Percentiles rank a stretch among this genome's conserved stretches.
Conservation (phyloP, 2,113 vertebrate genomes). For the Ginglymostoma cirratum region DNA sequence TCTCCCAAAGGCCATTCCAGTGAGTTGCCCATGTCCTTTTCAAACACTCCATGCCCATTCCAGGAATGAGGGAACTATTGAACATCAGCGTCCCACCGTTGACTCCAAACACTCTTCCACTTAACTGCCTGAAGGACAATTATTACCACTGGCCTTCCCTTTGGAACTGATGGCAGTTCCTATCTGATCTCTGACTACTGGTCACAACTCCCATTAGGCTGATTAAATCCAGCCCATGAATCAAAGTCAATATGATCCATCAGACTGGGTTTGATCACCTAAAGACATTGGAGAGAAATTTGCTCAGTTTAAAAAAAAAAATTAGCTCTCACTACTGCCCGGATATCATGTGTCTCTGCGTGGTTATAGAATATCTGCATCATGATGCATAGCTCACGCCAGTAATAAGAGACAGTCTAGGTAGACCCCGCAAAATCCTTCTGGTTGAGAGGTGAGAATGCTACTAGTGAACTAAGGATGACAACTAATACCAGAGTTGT, state of each 20-base stretch:
- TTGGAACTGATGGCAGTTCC: no score
- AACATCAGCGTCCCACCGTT: no score
- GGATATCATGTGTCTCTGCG: background rate
- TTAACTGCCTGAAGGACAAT: no score
- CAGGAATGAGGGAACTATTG: no score
- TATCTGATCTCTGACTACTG: no score
- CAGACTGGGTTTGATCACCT: background rate
- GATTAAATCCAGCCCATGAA: background rate
- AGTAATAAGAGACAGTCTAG: background rate
- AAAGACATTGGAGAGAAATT: background rate
- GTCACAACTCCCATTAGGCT: no score
- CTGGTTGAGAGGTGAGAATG: background rate
- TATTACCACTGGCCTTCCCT: no score
- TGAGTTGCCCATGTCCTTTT: no score
- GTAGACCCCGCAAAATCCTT: background rate
- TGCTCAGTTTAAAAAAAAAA: background rate
- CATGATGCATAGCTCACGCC: background rate
- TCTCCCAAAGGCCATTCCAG: no score
- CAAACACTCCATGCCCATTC: no score
- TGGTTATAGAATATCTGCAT: background rate
- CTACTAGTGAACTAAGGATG: background rate
- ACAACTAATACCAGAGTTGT: background rate
- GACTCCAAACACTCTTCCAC: no score
- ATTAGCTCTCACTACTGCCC: no score
- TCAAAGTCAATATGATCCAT: background rate